A percentile compares a stretch with the other conserved stretches of the same genome.
Conservation (phyloP, 2,113 vertebrate genomes). For the Bucco capensis region DNA sequence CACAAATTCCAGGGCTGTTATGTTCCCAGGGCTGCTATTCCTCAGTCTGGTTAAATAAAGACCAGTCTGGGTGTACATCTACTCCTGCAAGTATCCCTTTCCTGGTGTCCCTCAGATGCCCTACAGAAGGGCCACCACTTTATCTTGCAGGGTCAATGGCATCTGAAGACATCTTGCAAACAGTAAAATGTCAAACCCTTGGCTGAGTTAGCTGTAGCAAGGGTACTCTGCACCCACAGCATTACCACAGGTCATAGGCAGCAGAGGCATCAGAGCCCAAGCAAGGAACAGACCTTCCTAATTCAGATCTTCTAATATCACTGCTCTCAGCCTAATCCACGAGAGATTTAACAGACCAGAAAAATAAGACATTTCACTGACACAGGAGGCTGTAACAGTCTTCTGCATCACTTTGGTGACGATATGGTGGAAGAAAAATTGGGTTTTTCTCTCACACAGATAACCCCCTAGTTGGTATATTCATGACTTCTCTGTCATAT, state of each 20-base stretch:
- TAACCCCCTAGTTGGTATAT: neutral
- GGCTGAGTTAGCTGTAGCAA: neutral
- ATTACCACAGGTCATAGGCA: neutral
- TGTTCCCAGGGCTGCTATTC: neutral
- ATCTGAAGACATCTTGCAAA: neutral
- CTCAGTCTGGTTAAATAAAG: neutral
- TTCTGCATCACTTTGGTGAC: neutral
- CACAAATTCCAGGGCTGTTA: neutral
- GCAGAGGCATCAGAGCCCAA: rapidly evolving
- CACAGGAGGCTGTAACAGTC: neutral
- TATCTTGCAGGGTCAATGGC: neutral
- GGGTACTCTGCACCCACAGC: rapidly evolving
- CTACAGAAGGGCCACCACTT: rapidly evolving
- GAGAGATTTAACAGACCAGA: neutral
- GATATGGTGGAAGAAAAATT: neutral
- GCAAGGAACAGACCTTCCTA: neutral
- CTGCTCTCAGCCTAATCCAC: neutral
- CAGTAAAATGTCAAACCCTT: neutral
- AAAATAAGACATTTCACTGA: neutral
- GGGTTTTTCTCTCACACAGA: neutral
- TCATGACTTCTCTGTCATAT: neutral
- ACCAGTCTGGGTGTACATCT: rapidly evolving
- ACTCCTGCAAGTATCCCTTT: neutral
- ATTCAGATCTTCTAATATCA: neutral
- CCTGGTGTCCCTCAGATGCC: neutral